phyloP scores from a whole-genome alignment of 1,140 invertebrate genomes.

The Platyscapa corneri region DNA sequence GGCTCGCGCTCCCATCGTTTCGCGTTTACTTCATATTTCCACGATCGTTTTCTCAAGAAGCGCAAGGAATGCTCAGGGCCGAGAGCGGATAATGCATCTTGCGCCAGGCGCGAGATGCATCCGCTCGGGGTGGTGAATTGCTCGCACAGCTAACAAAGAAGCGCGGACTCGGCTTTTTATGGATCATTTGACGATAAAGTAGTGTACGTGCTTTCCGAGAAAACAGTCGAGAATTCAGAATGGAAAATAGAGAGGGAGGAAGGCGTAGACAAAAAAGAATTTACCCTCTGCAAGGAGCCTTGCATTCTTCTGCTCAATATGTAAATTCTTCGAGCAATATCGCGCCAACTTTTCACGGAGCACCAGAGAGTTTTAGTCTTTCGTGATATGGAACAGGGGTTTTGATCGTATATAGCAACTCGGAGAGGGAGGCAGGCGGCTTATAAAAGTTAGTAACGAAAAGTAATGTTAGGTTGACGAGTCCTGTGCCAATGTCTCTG shows the following conservation, averaged over 20 bases:
- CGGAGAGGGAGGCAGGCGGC: not conserved
- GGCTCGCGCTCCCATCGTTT: slow-evolving; percentile 11
- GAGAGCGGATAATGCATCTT: not conserved
- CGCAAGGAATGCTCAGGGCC: not conserved
- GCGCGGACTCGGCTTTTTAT: slow-evolving; percentile 36
- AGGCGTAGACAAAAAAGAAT: not conserved
- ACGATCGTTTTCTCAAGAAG: slow-evolving; percentile 39
- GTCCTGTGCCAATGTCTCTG: not conserved
- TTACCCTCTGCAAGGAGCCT: not conserved
- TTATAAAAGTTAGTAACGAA: not conserved
- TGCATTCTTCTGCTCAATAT: not conserved
- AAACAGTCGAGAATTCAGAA: not conserved
- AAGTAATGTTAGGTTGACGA: no score
- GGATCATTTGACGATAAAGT: slow-evolving; percentile 44
- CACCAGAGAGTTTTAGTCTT: not conserved
- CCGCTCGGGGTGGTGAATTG: slow-evolving; percentile 4
- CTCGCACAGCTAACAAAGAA: slow-evolving; percentile 16
- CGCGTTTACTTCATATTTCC: slow-evolving; percentile 39
- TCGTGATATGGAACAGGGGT: not conserved
- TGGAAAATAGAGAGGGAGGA: not conserved
- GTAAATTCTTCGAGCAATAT: not conserved
- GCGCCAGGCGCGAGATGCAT: not conserved
- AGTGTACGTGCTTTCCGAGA: slow-evolving; percentile 22
- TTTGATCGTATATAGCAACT: not conserved
- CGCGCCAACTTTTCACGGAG: not conserved